phyloP scores from a whole-genome alignment of 2,113 vertebrate genomes.

The Oriolus oriolus region DNA sequence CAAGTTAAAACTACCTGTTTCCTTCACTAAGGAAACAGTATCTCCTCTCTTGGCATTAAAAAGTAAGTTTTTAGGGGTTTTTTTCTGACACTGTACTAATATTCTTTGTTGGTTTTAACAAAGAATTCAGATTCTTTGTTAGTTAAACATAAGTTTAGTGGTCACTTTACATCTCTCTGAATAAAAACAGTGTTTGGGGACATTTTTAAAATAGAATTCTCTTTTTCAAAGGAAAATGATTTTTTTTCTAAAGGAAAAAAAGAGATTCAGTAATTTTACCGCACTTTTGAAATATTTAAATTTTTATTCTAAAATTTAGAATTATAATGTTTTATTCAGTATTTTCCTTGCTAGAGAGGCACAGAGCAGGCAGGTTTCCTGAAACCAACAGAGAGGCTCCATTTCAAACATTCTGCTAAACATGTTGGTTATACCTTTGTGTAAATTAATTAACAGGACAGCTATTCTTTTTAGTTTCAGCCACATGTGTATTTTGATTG shows the following conservation, averaged over 20 bases:
- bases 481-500: not conserved
- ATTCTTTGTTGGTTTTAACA: not conserved
- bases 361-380: not conserved
- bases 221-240: not conserved
- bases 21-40: not conserved
- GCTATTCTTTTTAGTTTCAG: not conserved
- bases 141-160: not conserved
- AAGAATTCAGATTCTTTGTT: not conserved
- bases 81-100: not conserved
- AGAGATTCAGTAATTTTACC: not conserved
- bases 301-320: not conserved
- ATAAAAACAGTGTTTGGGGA: not conserved
- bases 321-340: not conserved
- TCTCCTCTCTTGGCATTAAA: not conserved
- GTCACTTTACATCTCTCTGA: not conserved
- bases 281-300: not conserved
- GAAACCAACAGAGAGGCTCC: not conserved
- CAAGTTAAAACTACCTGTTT: not conserved
- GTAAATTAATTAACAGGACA: constrained; percentile 2
- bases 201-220: not conserved
- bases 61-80: accelerated
- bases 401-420: not conserved
- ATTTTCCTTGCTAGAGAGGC: not conserved
- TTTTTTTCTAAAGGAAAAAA: not conserved
- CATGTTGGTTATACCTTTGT: not conserved